Percentiles rank a stretch among this genome's conserved stretches.
phyloP scores from a whole-genome alignment of 2,797 vertebrate species.

The Arremon aurantiirostris region DNA sequence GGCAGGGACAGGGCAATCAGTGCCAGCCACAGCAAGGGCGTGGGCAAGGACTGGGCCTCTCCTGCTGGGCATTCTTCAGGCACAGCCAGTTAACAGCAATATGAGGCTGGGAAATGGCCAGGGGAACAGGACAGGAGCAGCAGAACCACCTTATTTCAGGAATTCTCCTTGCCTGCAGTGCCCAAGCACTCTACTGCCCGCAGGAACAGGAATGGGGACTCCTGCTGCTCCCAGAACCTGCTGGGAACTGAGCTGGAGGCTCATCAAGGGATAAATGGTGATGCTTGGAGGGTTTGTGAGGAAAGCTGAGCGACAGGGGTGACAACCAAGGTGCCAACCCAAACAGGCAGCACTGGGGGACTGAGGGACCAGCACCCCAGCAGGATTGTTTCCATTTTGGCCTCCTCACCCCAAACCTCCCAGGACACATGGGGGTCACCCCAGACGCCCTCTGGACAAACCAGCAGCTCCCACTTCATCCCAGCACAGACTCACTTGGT shows the following conservation, averaged over 20 bases:
- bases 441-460: background rate
- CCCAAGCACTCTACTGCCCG: background rate
- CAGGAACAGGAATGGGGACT: background rate
- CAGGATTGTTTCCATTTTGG: background rate
- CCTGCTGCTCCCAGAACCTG: background rate
- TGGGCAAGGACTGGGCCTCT: background rate
- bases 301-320: rapidly evolving
- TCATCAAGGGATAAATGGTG: background rate
- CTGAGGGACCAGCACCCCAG: background rate
- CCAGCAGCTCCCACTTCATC: background rate
- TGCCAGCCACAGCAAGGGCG: background rate
- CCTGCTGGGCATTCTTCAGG: background rate
- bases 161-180: background rate
- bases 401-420: background rate
- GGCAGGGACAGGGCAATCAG: background rate
- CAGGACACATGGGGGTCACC: background rate
- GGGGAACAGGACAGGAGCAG: background rate
- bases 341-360: rapidly evolving
- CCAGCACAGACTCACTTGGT: conserved; percentile 52
- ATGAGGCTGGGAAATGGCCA: background rate
- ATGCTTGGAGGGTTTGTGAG: background rate
- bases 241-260: background rate
- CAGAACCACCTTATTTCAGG: background rate
- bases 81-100: background rate
- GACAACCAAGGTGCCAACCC: rapidly evolving